phyloP scores from a whole-genome alignment of 2,797 vertebrate genomes.

The Malacoctenus gilli region DNA sequence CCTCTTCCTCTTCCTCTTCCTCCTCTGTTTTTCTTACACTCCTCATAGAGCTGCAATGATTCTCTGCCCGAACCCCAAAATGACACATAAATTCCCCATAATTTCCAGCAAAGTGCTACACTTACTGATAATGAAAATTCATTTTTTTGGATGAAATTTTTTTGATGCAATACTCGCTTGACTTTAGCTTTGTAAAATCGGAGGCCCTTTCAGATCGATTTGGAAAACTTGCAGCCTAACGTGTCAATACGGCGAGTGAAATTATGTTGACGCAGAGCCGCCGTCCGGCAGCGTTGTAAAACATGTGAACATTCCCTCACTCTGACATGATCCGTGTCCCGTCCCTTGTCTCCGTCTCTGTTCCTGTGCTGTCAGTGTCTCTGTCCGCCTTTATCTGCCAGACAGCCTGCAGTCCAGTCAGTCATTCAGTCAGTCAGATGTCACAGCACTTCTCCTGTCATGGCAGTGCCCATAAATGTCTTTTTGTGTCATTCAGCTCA shows the following conservation, averaged over 20 bases:
- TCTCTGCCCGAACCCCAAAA: conserved; percentile 50
- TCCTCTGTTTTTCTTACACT: background rate
- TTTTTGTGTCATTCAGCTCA: conserved; percentile 69
- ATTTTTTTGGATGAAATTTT: conserved; percentile 39
- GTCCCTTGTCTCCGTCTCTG: conserved; percentile 48
- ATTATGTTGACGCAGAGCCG: conserved; percentile 16
- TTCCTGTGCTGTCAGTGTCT: conserved; percentile 49
- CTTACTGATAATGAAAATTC: conserved; percentile 52
- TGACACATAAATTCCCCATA: conserved; percentile 49
- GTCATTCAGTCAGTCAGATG: conserved; percentile 49
- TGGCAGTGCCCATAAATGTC: conserved; percentile 73
- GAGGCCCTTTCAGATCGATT: conserved; percentile 39
- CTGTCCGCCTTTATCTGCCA: conserved; percentile 56
- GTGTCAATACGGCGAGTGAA: conserved; percentile 38
- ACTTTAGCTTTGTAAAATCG: conserved; percentile 32
- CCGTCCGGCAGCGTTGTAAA: conserved; percentile 15
- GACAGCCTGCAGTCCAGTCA: conserved; percentile 47
- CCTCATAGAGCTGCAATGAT: conserved; percentile 21
- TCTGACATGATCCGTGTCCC: conserved; percentile 34
- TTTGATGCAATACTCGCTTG: conserved; percentile 34
- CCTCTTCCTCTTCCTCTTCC: conserved; percentile 19
- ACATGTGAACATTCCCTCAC: conserved; percentile 27
- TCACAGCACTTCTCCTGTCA: conserved; percentile 64
- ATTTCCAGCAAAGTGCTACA: conserved; percentile 55
- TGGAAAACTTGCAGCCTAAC: conserved; percentile 33